These are phyloP conservation scores for Seriola quinqueradiata DNA, from an alignment of 2,113 vertebrate genomes.

Conservation along the genomic window DNA sequence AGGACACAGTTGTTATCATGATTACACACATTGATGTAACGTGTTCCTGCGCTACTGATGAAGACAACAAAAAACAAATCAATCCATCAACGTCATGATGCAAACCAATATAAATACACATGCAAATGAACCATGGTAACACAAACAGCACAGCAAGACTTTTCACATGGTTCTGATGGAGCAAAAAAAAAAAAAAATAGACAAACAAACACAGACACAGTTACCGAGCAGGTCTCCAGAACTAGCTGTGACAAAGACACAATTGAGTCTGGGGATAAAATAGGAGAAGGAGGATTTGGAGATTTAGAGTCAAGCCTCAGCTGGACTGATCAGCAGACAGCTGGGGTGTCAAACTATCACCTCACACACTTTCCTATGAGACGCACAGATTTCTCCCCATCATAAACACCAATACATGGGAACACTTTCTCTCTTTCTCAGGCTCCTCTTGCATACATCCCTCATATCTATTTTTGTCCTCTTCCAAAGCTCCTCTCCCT, in stretches of 20 bases:
- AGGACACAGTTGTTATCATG: slow-evolving; percentile 26
- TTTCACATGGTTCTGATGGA: slow-evolving; percentile 53
- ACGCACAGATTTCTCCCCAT: slow-evolving; percentile 1
- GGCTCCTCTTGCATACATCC: slow-evolving; percentile 6
- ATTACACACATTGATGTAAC: not conserved
- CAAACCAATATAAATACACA: slow-evolving; percentile 54
- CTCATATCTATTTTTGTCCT: slow-evolving; percentile 48
- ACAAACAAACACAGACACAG: slow-evolving; percentile 50
- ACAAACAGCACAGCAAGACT: slow-evolving; percentile 38
- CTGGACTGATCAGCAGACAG: slow-evolving; percentile 43
- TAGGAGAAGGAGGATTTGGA: slow-evolving; percentile 44
- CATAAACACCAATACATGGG: slow-evolving; percentile 10
- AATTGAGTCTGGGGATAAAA: slow-evolving; percentile 83
- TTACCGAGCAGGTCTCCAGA: slow-evolving; percentile 86
- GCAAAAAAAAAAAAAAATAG: not conserved
- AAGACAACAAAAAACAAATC: not conserved
- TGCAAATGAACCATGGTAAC: slow-evolving; percentile 62
- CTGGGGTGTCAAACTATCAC: slow-evolving; percentile 48
- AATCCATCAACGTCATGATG: slow-evolving; percentile 24
- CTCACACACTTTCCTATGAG: slow-evolving; percentile 26
- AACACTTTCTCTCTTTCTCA: slow-evolving; percentile 13
- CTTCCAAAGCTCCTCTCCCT: slow-evolving; percentile 15
- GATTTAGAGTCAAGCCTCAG: slow-evolving; percentile 46
- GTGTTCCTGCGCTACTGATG: slow-evolving; percentile 11
- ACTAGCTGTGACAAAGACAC: slow-evolving; percentile 86